Evolutionary conservation across 2,113 vertebrate species (phyloP).

Genomic region (Neofelis nebulosa): DNA sequence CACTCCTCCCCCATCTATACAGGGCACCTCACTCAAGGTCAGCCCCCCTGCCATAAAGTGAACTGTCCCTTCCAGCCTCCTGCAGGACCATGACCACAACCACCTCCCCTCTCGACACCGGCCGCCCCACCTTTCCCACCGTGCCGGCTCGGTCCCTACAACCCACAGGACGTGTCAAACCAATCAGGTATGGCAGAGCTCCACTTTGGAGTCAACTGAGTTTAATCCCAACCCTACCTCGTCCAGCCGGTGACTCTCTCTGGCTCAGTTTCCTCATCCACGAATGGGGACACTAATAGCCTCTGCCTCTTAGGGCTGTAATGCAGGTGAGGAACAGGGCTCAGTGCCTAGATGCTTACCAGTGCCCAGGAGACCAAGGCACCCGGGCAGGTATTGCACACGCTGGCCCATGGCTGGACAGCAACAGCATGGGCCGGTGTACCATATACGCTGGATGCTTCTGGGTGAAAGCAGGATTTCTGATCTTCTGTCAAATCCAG

Average conservation of each 20-base stretch:
- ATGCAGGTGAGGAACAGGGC: neutral
- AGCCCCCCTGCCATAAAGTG: neutral
- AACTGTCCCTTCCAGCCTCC: neutral
- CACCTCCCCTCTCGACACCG: too few species aligned
- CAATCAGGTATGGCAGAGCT: neutral
- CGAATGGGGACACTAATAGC: neutral
- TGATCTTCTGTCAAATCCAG: neutral
- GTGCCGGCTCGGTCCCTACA: neutral
- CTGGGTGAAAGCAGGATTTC: neutral
- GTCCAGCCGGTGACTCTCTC: neutral
- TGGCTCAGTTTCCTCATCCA: neutral
- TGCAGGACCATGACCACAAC: neutral
- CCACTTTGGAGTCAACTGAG: neutral
- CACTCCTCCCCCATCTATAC: neutral
- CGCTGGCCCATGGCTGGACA: neutral
- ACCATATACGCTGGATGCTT: neutral
- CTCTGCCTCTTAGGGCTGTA: neutral
- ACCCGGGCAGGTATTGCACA: neutral
- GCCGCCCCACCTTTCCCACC: neutral
- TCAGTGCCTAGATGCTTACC: neutral
- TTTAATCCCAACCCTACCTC: neutral
- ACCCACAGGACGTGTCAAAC: neutral
- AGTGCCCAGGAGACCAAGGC: neutral
- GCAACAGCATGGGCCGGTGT: neutral
- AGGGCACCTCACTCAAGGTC: neutral